Percentiles rank a stretch among this genome's conserved stretches.
These are phyloP conservation scores for Caenorhabditis sp. DNA, from an alignment of 2,888 invertebrate genomes.

Conservation along the genomic window DNA sequence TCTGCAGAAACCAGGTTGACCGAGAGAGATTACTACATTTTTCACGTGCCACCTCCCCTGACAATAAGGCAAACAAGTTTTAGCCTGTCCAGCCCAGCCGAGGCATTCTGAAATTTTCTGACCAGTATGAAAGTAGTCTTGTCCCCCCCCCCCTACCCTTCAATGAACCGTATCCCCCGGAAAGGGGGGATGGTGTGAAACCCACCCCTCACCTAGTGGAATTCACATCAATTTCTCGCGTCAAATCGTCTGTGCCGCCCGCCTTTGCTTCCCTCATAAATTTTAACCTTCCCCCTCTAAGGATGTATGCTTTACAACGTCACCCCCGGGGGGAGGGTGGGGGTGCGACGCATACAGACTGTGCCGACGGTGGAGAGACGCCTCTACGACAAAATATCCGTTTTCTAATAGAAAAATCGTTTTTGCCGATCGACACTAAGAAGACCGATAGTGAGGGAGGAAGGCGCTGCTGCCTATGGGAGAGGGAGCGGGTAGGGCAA, in stretches of 20 bases:
- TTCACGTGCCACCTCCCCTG: not conserved
- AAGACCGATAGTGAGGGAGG: slow-evolving; percentile 12
- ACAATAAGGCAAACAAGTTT: not conserved
- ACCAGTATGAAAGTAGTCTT: too few relatives aligned
- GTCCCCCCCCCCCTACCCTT: too few relatives aligned
- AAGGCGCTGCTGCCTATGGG: not conserved
- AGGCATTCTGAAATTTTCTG: not conserved
- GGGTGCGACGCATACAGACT: slow-evolving; percentile 25
- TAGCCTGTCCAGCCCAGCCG: not conserved
- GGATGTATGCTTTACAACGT: slow-evolving; percentile 56
- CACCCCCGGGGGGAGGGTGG: not conserved
- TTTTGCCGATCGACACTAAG: slow-evolving; percentile 28
- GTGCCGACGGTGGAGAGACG: slow-evolving; percentile 7
- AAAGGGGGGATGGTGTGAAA: not conserved
- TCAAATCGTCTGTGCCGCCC: slow-evolving; percentile 6
- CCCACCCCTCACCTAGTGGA: not conserved
- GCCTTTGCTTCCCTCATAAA: slow-evolving; percentile 54
- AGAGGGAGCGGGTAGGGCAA: not conserved
- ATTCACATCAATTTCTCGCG: slow-evolving; percentile 21
- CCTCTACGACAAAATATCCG: slow-evolving; percentile 30
- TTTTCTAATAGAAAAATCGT: slow-evolving; percentile 53
- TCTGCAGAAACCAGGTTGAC: too few relatives aligned
- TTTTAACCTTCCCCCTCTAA: slow-evolving; percentile 54
- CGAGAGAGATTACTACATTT: not conserved
- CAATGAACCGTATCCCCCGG: not conserved